Percentiles rank a stretch among this genome's conserved stretches.
phyloP scores from a whole-genome alignment of 1,140 invertebrate genomes.

The Paramacrobiotus metropolitanus region DNA sequence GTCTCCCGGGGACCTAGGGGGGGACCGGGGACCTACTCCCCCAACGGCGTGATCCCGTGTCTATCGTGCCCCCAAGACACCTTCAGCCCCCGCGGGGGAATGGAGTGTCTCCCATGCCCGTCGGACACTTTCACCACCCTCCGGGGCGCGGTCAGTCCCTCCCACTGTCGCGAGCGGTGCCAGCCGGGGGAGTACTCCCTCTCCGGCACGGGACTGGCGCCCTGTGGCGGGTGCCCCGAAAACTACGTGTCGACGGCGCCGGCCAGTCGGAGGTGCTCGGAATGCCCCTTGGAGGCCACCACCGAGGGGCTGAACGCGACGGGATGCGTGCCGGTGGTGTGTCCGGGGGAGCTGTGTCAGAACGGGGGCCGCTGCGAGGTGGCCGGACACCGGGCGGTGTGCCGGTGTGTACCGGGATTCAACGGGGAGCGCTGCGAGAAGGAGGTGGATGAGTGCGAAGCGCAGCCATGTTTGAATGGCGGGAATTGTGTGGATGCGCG shows the following conservation, averaged over 20 bases:
- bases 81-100: conserved; percentile 67
- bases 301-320: conserved; percentile 34
- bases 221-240: conserved; percentile 73
- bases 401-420: background rate
- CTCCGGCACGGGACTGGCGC: conserved; percentile 74
- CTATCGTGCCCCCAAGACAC: conserved; percentile 80
- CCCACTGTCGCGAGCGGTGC: conserved; percentile 73
- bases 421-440: background rate
- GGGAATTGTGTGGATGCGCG: no score
- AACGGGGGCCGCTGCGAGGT: no score
- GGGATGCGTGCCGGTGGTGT: conserved; percentile 35
- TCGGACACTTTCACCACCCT: conserved; percentile 72
- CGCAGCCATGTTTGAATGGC: conserved; percentile 68
- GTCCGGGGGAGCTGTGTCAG: background rate
- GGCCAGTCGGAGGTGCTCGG: background rate
- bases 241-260: conserved; percentile 36
- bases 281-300: no score
- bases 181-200: conserved; percentile 73
- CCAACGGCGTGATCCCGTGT: conserved; percentile 76
- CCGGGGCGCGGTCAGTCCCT: conserved; percentile 49
- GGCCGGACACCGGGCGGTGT: no score
- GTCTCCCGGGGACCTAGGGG: conserved; percentile 79
- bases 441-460: conserved; percentile 44
- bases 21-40: conserved; percentile 81
- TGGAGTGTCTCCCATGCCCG: conserved; percentile 75